Conservation (phyloP, 2,797 vertebrate species). For the Siniperca undulata region DNA sequence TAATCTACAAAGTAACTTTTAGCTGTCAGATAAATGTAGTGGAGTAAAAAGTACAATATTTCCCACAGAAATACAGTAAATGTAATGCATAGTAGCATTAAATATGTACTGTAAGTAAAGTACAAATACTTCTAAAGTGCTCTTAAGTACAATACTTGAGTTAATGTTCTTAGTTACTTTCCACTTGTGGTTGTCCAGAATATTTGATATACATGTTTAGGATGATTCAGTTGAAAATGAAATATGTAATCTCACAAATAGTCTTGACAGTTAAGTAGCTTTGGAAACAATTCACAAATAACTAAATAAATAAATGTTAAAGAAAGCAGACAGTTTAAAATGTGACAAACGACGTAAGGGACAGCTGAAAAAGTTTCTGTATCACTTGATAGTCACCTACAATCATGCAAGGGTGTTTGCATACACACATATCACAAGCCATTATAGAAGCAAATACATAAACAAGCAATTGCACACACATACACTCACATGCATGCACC, state of each 20-base stretch:
- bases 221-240: not conserved
- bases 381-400: constrained; percentile 4
- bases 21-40: not conserved
- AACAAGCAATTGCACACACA: constrained; percentile 33
- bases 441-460: constrained; percentile 45
- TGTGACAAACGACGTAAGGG: not conserved
- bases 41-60: not conserved
- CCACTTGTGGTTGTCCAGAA: not conserved
- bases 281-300: constrained; percentile 19
- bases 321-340: constrained; percentile 5
- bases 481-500: constrained; percentile 20
- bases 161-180: not conserved
- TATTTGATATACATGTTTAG: not conserved
- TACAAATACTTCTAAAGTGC: not conserved
- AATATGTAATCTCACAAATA: not conserved
- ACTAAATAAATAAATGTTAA: constrained; percentile 1
- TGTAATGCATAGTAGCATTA: not conserved
- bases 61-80: not conserved
- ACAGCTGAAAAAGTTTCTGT: constrained; percentile 18
- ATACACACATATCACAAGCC: constrained; percentile 4
- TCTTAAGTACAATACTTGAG: not conserved
- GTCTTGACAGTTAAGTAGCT: not conserved
- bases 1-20: not conserved
- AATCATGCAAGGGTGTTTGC: not conserved
- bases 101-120: not conserved